Evolutionary conservation across 2,113 vertebrate genomes (phyloP).

Genomic region (Forbesichthys agassizii): DNA sequence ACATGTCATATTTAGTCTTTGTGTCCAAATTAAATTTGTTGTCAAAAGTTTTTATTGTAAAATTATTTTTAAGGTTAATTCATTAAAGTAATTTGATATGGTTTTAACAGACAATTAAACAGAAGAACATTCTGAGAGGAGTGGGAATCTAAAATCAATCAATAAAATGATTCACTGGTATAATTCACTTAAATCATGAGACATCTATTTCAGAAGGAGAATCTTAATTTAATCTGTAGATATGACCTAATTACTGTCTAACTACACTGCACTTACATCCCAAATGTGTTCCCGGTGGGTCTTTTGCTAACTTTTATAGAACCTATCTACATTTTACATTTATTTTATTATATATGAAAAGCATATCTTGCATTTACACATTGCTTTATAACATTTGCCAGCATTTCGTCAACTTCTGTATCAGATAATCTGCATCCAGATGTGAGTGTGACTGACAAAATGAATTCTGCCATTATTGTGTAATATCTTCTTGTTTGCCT

Average conservation of each 20-base stretch:
- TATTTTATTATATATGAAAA: too few species aligned
- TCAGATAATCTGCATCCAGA: not conserved
- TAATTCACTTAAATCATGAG: not conserved
- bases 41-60: not conserved
- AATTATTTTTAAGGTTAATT: not conserved
- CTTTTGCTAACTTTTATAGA: too few species aligned
- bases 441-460: slow-evolving; percentile 7
- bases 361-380: too few species aligned
- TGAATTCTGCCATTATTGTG: slow-evolving; percentile 1
- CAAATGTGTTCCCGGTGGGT: too few species aligned
- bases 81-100: not conserved
- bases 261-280: too few species aligned
- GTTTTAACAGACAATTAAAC: not conserved
- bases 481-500: slow-evolving; percentile 23
- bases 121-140: not conserved
- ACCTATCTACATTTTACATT: too few species aligned
- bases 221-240: not conserved
- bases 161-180: slow-evolving; percentile 3
- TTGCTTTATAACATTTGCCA: too few species aligned
- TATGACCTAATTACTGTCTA: too few species aligned
- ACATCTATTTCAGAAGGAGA: not conserved
- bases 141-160: slow-evolving; percentile 2
- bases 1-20: slow-evolving; percentile 10
- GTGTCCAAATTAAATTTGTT: slow-evolving; percentile 13
- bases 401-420: not conserved